These are phyloP conservation scores for Pseudomyrmex flavicornis DNA, from an alignment of 1,140 invertebrate genomes.

Conservation along the genomic window DNA sequence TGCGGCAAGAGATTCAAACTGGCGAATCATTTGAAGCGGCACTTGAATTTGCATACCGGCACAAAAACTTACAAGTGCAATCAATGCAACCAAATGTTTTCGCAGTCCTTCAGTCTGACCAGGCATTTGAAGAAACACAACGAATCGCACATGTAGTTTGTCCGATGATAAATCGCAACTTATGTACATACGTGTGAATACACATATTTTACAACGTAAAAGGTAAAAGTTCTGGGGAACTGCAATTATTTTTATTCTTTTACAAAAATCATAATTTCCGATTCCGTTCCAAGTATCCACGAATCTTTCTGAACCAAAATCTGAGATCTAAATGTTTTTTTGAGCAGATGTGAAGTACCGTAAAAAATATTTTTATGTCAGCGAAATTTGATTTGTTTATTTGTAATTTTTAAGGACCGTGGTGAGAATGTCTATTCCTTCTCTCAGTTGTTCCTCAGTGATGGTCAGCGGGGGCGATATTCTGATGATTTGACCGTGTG, in stretches of 20 bases:
- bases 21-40: conserved; percentile 81
- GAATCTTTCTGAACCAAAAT: neutral
- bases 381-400: conserved; percentile 10
- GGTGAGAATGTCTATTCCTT: conserved; percentile 87
- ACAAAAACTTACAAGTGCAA: conserved; percentile 83
- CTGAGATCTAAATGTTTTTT: neutral
- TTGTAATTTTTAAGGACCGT: conserved; percentile 60
- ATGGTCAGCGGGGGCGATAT: conserved; percentile 91
- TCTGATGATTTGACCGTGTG: conserved; percentile 91
- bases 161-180: conserved; percentile 1
- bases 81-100: conserved; percentile 83
- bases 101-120: conserved; percentile 84
- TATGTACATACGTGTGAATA: conserved; percentile 14
- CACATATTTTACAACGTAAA: conserved; percentile 29
- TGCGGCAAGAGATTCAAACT: conserved; percentile 84
- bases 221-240: neutral
- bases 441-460: conserved; percentile 87
- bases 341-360: neutral
- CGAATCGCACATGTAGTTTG: conserved; percentile 66
- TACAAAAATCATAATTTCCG: neutral
- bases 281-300: neutral
- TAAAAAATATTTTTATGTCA: neutral
- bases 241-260: neutral
- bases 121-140: conserved; percentile 82
- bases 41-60: conserved; percentile 80